Conservation (phyloP, 2,888 invertebrate genomes). For the Mesorhabditis sp. region DNA sequence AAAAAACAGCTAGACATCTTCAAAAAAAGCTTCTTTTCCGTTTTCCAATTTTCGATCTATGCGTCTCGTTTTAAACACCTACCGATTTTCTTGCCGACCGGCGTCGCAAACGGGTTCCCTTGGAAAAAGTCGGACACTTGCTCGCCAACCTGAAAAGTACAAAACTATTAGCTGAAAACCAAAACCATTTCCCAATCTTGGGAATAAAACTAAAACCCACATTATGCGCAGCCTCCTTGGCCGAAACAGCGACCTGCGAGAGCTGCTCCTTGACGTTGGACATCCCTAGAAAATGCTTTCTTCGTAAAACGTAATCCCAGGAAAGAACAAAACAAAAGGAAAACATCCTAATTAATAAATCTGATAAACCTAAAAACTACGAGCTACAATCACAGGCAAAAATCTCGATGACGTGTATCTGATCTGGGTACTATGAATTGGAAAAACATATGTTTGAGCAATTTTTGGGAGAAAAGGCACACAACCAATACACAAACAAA, state of each 20-base stretch:
- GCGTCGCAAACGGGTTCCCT: constrained; percentile 56
- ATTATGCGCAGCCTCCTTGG: constrained; percentile 49
- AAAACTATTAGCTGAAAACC: background rate
- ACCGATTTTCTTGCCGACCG: constrained; percentile 55
- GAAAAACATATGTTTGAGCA: too few relatives aligned
- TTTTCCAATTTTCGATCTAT: too few relatives aligned
- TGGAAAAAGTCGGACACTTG: constrained; percentile 55
- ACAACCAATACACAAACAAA: too few relatives aligned
- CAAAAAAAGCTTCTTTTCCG: too few relatives aligned
- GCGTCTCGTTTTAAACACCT: background rate
- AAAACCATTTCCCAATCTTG: background rate
- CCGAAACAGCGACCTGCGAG: constrained; percentile 47
- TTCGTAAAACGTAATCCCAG: background rate
- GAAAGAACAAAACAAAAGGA: background rate
- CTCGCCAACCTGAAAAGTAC: constrained; percentile 31
- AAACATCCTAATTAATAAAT: background rate
- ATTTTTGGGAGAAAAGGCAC: too few relatives aligned
- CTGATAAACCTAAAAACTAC: background rate
- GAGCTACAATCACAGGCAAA: background rate
- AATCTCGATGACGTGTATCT: too few relatives aligned
- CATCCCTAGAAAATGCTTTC: constrained; percentile 16
- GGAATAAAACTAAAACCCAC: background rate
- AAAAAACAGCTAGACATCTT: too few relatives aligned
- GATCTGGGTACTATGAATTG: too few relatives aligned
- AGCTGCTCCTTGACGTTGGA: constrained; percentile 50